Evolutionary conservation across 2,797 vertebrate genomes (phyloP).

Genomic region (Vultur gryphus): DNA sequence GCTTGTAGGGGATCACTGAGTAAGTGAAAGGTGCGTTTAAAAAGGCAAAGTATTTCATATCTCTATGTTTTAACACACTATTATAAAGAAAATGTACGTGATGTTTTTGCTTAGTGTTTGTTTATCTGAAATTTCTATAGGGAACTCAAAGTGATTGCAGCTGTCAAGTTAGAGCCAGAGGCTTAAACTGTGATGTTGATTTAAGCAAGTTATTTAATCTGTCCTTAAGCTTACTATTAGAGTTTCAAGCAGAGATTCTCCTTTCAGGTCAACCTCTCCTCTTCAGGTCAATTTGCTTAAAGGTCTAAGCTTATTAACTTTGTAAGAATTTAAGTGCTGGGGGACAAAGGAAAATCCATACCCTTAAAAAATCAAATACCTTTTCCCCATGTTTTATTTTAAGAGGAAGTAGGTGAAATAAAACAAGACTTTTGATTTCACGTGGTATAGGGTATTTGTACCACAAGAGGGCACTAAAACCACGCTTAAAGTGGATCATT

Average conservation of each 20-base stretch:
- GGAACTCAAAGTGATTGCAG: neutral
- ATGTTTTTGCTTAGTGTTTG: neutral
- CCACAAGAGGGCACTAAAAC: slow-evolving; percentile 63
- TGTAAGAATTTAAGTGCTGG: neutral
- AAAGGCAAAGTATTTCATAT: neutral
- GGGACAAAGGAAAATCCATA: neutral
- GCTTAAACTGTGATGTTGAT: neutral
- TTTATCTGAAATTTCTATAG: neutral
- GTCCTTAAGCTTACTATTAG: neutral
- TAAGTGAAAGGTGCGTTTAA: neutral
- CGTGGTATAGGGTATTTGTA: neutral
- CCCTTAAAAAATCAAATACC: neutral
- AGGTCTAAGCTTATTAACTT: neutral
- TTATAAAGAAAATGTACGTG: neutral
- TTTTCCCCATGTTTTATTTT: neutral
- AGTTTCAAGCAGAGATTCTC: neutral
- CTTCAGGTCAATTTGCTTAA: neutral
- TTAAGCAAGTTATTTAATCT: neutral
- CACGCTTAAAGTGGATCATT: neutral
- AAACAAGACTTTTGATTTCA: neutral
- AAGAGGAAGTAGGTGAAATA: neutral
- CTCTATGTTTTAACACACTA: neutral
- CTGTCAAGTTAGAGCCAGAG: neutral
- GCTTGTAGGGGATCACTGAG: neutral
- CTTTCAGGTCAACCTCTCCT: neutral